Base-by-base conservation (phyloP, 2,888 invertebrate genomes). In the Ectropis crepuscularia region DNA sequence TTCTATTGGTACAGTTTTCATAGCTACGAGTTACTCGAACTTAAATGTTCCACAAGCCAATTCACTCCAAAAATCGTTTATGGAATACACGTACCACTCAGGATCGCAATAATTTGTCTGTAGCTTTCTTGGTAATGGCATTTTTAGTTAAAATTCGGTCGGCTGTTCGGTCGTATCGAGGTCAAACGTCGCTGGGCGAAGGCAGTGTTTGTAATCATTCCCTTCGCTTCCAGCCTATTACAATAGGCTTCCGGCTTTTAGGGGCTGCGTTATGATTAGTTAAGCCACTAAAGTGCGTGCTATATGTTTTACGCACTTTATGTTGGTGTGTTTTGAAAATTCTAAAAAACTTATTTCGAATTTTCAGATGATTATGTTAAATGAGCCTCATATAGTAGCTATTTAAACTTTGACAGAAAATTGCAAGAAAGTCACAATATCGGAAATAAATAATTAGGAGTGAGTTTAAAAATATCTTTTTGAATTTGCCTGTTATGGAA, bases 91-190 rank as follows among this genome's bases (percentile, higher is more conserved):
- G 68, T 70, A 74, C 60, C 71, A 57, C 66, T 61, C 57, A 53
- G 67, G 48, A 53, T 71, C 67, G 63, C 60, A 65, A 65, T 61
- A 57, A 65, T 50, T 55, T 60, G 55, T 57, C 62, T 65, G 62
- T 71, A 70, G 53, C 67, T 65, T 71, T 73, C 73, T 72, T 68
- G 57, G 64, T 73, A 75, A 76, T 77, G 74, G 76, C 78, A 75
- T 79, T 74, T 81, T 80, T 81, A 68, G 73, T 74, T 74, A 76
- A 77, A 77, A 79, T 76, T 72, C 74, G 73, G 72, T 68, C 72
- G 74, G 73, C 75, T 68, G 71, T 74, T 67, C 69, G 69, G 74
- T 74, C 76, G 53, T 81, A 79, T 80, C 74, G 73, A 77, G 77
- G 74, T 69, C 71, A 71, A 54, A 70, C 76, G 74, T 75, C 73